Percentiles rank a stretch among this genome's conserved stretches.
phyloP scores from a whole-genome alignment of 2,797 vertebrate genomes.

The Mormyrops attenuatus region DNA sequence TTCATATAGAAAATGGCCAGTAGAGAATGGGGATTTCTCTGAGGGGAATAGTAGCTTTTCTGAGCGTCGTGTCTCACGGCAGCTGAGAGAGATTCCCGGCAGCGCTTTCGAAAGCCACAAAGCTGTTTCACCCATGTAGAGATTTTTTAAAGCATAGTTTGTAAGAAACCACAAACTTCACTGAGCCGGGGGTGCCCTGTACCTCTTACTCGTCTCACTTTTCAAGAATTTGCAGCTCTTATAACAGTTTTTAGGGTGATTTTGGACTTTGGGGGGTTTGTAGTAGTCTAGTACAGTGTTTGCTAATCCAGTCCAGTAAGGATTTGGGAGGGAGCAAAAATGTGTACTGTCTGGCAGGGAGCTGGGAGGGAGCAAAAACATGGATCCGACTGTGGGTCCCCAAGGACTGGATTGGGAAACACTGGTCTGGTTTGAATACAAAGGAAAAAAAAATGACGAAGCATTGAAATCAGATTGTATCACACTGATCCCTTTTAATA shows the following conservation, averaged over 20 bases:
- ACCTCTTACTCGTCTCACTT: slow-evolving; percentile 28
- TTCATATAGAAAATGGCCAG: slow-evolving; percentile 56
- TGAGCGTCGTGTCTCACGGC: slow-evolving; percentile 49
- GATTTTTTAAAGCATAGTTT: slow-evolving; percentile 56
- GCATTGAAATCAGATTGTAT: slow-evolving; percentile 25
- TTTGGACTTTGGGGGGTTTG: slow-evolving; percentile 31
- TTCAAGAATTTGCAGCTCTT: slow-evolving; percentile 23
- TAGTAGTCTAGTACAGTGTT: slow-evolving; percentile 33
- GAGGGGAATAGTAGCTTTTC: slow-evolving; percentile 53
- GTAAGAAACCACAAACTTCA: slow-evolving; percentile 54
- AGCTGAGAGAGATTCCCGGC: slow-evolving; percentile 22
- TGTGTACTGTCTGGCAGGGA: neutral
- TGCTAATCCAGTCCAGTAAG: neutral
- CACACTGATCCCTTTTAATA: slow-evolving; percentile 28
- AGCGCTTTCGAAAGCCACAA: slow-evolving; percentile 31
- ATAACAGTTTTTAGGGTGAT: slow-evolving; percentile 26
- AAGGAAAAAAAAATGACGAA: slow-evolving; percentile 32
- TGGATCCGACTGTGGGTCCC: neutral
- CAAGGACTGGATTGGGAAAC: neutral
- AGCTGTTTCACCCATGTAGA: slow-evolving; percentile 40
- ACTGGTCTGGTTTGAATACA: slow-evolving; percentile 41
- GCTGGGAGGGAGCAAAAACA: too few species aligned
- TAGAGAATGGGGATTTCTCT: slow-evolving; percentile 14
- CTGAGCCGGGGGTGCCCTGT: slow-evolving; percentile 46
- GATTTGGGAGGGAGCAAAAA: neutral